A percentile compares a stretch with the other conserved stretches of the same genome.
These are phyloP conservation scores for Sarcophaga subvicina DNA, from an alignment of 2,888 invertebrate genomes.

Conservation along the genomic window DNA sequence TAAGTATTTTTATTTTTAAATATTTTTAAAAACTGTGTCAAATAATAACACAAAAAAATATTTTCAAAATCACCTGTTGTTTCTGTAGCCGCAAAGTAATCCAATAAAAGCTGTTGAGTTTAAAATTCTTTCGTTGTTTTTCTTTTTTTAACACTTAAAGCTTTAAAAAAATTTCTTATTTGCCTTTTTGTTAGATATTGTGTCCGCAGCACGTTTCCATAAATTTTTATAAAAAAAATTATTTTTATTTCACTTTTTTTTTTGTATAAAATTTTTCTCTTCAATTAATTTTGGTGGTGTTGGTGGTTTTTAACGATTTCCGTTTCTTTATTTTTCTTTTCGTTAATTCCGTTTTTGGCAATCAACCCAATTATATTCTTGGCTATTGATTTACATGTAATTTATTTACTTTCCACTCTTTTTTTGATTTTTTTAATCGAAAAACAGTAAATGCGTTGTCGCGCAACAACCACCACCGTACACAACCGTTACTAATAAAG, in stretches of 20 bases:
- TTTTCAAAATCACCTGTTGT: conserved; percentile 41
- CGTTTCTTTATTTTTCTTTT: conserved; percentile 44
- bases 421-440: conserved; percentile 6
- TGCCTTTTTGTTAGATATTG: conserved; percentile 21
- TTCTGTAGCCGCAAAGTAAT: conserved; percentile 4
- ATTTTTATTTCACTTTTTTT: conserved; percentile 27
- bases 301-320: conserved; percentile 55
- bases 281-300: conserved; percentile 26
- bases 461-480: conserved; percentile 5
- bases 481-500: conserved; percentile 58
- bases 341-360: conserved; percentile 49
- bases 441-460: conserved; percentile 9
- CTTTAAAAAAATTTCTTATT: conserved; percentile 18
- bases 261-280: conserved; percentile 26
- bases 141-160: conserved; percentile 4
- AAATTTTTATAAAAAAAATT: conserved; percentile 19
- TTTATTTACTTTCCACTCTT: conserved; percentile 16
- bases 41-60: conserved; percentile 5
- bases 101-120: conserved; percentile 12
- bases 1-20: conserved; percentile 21
- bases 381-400: conserved; percentile 5
- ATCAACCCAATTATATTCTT: conserved; percentile 47
- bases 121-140: background rate
- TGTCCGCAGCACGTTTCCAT: conserved; percentile 55
- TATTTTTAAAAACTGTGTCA: conserved; percentile 30